Base-by-base conservation (phyloP, 1,140 invertebrate species). In the Schlechtendalia chinensis region DNA sequence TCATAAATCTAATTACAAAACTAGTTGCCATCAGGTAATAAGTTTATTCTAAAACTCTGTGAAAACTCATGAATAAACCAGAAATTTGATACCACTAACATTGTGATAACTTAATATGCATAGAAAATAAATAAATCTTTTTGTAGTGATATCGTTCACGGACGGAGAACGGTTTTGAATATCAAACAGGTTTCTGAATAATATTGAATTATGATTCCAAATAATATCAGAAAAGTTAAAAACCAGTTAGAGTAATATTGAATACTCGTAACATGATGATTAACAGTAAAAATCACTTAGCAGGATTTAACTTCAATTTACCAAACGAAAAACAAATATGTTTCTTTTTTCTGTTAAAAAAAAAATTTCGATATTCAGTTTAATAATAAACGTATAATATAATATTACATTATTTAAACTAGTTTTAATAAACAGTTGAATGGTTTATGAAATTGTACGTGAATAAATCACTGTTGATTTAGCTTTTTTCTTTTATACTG, bases 161-260 rank as follows among this genome's bases (percentile, higher is more conserved):
- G n/a, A n/a, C n/a, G 0, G 47, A 69, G 16, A 69, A 45, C 67
- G 6, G 22, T 69, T 17, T 69, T 50, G 22, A 50, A 50, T 69
- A 69, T 69, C 39, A 50, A 69, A 69, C 67, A 17, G 67, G 67
- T 69, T 69, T 14, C 47, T 50, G 47, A 50, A 50, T 50, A 24
- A 47, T 24, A 69, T 27, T 69, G 12, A 47, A 50, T 50, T 24
- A 50, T 24, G 45, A 69, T 22, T 24, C 14, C 24, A 50, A 12
- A 50, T 50, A 10, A 24, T n/a, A 69, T 69, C 22, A 47, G 22
- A n/a, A 14, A 11, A 11, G 19, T 27, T 69, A 24, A 59, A 59
- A 59, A 50, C 67, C 67, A 24, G 67, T 69, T 69, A 39, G 39
- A 10, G 11, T 67, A 39, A 22, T 39, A 39, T 39, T 69, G 39